phyloP scores from a whole-genome alignment of 2,113 vertebrate species.

The Mormyrus iriodes region DNA sequence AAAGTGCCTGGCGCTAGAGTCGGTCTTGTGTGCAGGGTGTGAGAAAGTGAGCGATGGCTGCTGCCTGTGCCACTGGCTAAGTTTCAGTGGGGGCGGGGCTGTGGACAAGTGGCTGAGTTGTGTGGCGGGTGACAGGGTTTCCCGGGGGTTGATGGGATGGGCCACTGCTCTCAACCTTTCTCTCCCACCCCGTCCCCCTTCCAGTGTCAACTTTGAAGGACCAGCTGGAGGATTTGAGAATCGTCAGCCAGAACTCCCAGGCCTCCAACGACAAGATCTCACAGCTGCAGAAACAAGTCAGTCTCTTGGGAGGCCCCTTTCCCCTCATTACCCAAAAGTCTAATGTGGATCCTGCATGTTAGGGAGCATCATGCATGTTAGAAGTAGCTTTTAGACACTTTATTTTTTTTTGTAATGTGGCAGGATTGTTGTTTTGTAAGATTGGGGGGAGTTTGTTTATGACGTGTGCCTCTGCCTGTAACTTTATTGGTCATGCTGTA shows the following conservation, averaged over 20 bases:
- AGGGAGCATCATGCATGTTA: neutral
- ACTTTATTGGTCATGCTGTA: neutral
- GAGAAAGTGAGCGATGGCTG: neutral
- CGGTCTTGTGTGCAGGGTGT: neutral
- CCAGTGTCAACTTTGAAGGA: conserved; percentile 91
- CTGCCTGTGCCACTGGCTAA: neutral
- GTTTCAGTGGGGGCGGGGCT: neutral
- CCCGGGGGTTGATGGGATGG: neutral
- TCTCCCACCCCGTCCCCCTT: conserved; percentile 3
- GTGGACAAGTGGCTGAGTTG: neutral
- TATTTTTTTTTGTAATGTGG: neutral
- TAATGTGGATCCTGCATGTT: neutral
- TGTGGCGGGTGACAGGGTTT: neutral
- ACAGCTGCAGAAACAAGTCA: conserved; percentile 91
- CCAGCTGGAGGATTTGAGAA: conserved; percentile 91
- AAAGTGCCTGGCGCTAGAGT: neutral
- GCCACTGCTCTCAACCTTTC: neutral
- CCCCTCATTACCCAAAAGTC: neutral
- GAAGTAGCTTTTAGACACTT: neutral
- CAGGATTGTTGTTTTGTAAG: neutral
- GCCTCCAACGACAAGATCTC: conserved; percentile 84
- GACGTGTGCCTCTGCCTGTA: neutral
- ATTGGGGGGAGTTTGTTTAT: neutral
- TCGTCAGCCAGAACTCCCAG: conserved; percentile 87
- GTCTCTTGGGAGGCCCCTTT: conserved; percentile 18